Base-by-base conservation (phyloP, 1,140 invertebrate species). In the Trinorchestia longiramus region DNA sequence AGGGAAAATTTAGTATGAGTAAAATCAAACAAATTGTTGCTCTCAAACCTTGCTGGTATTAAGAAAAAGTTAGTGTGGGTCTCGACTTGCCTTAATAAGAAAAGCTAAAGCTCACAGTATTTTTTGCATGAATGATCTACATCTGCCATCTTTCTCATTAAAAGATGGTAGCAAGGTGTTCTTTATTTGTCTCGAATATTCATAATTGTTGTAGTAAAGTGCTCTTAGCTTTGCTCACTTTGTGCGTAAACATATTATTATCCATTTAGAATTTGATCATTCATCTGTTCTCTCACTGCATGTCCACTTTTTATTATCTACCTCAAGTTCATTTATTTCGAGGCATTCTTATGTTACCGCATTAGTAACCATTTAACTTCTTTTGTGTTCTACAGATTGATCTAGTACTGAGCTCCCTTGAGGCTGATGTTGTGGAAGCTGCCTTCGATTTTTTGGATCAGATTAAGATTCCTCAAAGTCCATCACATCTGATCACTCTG, bases 341-440 rank as follows among this genome's bases (percentile, higher is more conserved):
- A 41, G 11, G 8, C 8, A 87, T n/a, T 87, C 62, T 77, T 77
- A 17, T 19, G 40, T 8, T 87, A 41, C 40, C 8, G 87, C 11
- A 87, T 87, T 87, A 36, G 4, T 87, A 6, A 40, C 41, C 8
- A 8, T 41, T 4, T 87, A 36, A 87, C 36, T 36, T 42, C 11
- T 43, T 19, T 90, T 90, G 88, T 43, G 43, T 94, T 96, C 97
- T 97, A 44, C 97, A 98, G 97, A 98, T 98, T 0, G 98, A 98
- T 96, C 98, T 98, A 45, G 97, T 99, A 57, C 97, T 99, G 19
- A 98, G 98, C 95, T 97, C 99, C 0, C 99, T 98, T 98, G 98
- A 99, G 97, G 98, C 98, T 0, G 98, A 98, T 28, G 97, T 99
- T 43, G 98, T 99, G 0, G 99, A 99, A 97, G 98, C 99, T 97